Percentiles rank a stretch among this genome's conserved stretches.
Evolutionary conservation across 1,140 invertebrate genomes (phyloP).

Genomic region (Andrena cerasifolii): DNA sequence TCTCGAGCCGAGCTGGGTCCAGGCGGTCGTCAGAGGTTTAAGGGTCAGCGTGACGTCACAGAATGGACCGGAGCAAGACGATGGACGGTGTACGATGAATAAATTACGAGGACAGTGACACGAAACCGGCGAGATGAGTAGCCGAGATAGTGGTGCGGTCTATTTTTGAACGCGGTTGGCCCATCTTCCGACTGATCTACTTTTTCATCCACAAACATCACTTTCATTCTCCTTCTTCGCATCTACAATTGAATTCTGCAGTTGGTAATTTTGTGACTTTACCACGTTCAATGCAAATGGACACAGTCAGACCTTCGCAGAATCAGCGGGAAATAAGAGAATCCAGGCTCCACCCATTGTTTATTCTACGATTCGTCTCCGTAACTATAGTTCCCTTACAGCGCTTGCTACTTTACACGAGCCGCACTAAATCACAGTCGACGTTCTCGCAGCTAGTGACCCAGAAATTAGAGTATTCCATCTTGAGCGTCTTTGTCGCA

Average conservation of each 20-base stretch:
- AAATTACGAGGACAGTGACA: slow-evolving; percentile 58
- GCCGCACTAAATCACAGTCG: background rate
- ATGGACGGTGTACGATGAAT: slow-evolving; percentile 53
- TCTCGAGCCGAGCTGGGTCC: slow-evolving; percentile 8
- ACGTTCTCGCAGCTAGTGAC: background rate
- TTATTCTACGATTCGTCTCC: background rate
- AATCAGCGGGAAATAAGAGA: too few species aligned
- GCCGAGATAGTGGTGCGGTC: slow-evolving; percentile 37
- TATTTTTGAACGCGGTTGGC: slow-evolving; percentile 41
- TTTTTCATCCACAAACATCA: slow-evolving; percentile 2
- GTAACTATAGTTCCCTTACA: too few species aligned
- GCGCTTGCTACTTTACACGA: background rate
- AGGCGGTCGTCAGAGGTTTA: slow-evolving; percentile 27
- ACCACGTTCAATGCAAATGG: too few species aligned
- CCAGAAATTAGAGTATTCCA: slow-evolving; percentile 24
- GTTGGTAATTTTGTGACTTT: too few species aligned
- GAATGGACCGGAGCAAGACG: slow-evolving; percentile 38
- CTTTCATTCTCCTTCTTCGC: too few species aligned
- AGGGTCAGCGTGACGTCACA: slow-evolving; percentile 46
- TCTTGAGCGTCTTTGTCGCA: background rate
- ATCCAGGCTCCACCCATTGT: background rate
- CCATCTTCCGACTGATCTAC: slow-evolving; percentile 18
- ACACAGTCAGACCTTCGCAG: too few species aligned
- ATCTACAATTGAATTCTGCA: too few species aligned
- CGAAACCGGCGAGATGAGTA: slow-evolving; percentile 47